Evolutionary conservation across 2,797 vertebrate species (phyloP), one percentile per base, ranked within the genome.

Genomic region (Schizopygopsis malacanthus): DNA sequence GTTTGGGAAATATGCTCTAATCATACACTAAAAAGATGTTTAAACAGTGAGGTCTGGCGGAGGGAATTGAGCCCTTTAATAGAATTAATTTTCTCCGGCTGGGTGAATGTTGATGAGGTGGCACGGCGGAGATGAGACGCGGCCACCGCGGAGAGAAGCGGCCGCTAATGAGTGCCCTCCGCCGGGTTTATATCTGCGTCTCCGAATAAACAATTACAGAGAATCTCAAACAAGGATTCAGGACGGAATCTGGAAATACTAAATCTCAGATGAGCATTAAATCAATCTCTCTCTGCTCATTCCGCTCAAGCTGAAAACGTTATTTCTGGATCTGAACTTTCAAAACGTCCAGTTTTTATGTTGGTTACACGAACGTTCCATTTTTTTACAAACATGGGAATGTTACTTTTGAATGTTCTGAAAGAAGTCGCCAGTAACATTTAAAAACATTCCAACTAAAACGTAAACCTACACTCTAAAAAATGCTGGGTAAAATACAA

Each of bases 1-100:
- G 93, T 89, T 86, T 87, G 93, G 92, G 93, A 93, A 95, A 95
- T 92, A 93, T 92, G 89, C 89, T 95, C 96, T 97, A 97, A 98
- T 97, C 97, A 97, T 94, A 91, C 95, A 93, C 95, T 95, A 96
- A 95, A 96, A 96, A 96, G 95, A 96, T 95, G 93, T 95, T 97
- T 96, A 95, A 96, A 95, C 93, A 94, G 92, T 87, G 61, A 86
- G 79, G 63, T 79, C 94, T 90, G 92, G 87, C 89, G 92, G 88
- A 91, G 88, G 86, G 84, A 94, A 92, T 91, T 87, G 15, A 10
- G 93, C 87, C 54, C 91, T 94, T 95, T 96, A 94, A 95, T 95
- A 92, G 93, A 96, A 94, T 95, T 86, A 73, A 94, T 95, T 96
- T 94, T 93, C 90, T 87, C 79, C 87, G 86, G 90, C 82, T 93